Base-by-base conservation (phyloP, 2,888 invertebrate species). In the Tyria jacobaeae region DNA sequence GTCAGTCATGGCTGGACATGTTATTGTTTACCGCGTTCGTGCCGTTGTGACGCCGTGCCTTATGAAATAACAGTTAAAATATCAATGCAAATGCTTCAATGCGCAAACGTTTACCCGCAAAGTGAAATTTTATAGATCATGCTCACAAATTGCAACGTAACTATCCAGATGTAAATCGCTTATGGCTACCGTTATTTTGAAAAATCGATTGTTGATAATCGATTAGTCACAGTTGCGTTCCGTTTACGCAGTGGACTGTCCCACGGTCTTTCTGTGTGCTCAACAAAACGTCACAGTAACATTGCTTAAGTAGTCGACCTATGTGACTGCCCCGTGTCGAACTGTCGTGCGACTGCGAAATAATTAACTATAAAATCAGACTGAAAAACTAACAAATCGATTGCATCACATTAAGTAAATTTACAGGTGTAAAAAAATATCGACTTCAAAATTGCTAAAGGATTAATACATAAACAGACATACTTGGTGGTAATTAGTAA, bases 111-210 rank as follows among this genome's bases (percentile, higher is more conserved):
- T 89, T 89, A 84, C 85, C 91, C 89, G 90, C 89, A 89, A 89
- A 86, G 87, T 87, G 82, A 89, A 89, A 89, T 91, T 90, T 91
- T 90, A 89, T 90, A 90, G 90, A 92, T 91, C 91, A 91, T 91
- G 92, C 87, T 89, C 86, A 87, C 88, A 90, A 89, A 91, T 92
- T 88, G 90, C 91, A 85, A 89, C 83, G 89, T 88, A 90, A 90
- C 89, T 83, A 88, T 91, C 87, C 81, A 89, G 90, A 92, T 92
- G 91, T 91, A 92, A 92, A 92, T 91, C 88, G 87, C 86, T 89
- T 83, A 85, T 83, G 80, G 83, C 87, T 89, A 86, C 93, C 92
- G 93, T 93, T 94, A 93, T 91, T 88, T 89, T 87, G 89, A 90
- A 92, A 92, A 92, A 91, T 91, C 91, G 90, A 90, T 91, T 90